Conservation (phyloP, 1,140 invertebrate species). For the Leptestheria dahalacensis region DNA sequence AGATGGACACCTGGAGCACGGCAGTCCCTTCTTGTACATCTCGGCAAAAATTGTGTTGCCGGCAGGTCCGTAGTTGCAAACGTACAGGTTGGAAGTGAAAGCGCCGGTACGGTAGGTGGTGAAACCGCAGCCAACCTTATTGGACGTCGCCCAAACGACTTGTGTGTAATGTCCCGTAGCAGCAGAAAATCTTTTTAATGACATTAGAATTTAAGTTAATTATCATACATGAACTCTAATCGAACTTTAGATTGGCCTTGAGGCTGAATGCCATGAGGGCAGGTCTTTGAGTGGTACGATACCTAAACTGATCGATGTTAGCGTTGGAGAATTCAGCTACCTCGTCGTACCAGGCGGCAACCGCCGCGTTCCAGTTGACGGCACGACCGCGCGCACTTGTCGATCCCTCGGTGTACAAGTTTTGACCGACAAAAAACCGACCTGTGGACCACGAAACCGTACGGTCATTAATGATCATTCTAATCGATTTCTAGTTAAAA, state of each 20-base stretch:
- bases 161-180: slow-evolving; percentile 17
- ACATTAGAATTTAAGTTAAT: background rate
- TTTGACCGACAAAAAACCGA: slow-evolving; percentile 11
- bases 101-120: slow-evolving; percentile 5
- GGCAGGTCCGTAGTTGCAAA: slow-evolving; percentile 15
- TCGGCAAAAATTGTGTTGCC: background rate
- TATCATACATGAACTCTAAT: no score
- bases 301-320: background rate
- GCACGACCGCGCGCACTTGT: background rate
- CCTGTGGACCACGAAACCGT: no score
- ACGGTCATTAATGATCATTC: no score
- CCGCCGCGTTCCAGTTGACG: background rate
- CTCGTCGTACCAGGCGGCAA: slow-evolving; percentile 12
- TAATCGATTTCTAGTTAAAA: no score
- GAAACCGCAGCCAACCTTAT: slow-evolving; percentile 11
- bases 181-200: background rate
- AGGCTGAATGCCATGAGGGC: no score
- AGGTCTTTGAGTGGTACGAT: no score
- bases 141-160: slow-evolving; percentile 13
- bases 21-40: background rate
- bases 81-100: slow-evolving; percentile 1
- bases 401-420: background rate
- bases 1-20: slow-evolving; percentile 2
- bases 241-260: no score
- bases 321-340: background rate